phyloP scores from a whole-genome alignment of 1,140 invertebrate species.

The Wiebesia pumilae region DNA sequence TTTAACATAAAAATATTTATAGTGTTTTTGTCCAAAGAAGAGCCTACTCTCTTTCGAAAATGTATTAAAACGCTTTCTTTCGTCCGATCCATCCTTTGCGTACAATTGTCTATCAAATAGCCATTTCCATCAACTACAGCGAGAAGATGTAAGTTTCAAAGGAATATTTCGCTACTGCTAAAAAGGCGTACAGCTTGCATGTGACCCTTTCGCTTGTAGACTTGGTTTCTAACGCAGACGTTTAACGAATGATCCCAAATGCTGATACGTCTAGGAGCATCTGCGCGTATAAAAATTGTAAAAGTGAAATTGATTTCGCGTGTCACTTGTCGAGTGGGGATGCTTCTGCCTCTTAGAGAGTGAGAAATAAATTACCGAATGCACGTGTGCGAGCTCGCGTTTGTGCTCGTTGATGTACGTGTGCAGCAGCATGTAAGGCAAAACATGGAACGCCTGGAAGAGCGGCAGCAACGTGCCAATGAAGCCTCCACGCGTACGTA shows the following conservation, averaged over 20 bases:
- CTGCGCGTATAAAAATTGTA: background rate
- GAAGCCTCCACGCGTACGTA: background rate
- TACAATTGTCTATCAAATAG: no score
- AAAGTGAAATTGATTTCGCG: slow-evolving; percentile 48
- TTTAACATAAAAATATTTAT: no score
- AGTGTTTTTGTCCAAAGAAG: no score
- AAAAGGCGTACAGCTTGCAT: background rate
- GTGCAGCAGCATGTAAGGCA: background rate
- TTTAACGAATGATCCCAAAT: background rate
- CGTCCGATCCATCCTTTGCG: no score
- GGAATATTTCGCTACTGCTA: background rate
- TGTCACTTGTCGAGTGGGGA: background rate
- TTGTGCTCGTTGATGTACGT: no score
- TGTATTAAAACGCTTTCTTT: no score
- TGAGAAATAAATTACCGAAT: slow-evolving; percentile 3
- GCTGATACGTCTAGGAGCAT: no score
- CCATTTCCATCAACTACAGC: no score
- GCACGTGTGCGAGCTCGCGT: background rate
- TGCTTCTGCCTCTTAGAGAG: background rate
- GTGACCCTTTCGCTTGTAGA: background rate
- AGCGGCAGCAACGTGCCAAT: slow-evolving; percentile 29
- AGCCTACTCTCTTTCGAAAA: no score
- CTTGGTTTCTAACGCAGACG: background rate
- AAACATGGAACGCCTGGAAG: background rate
- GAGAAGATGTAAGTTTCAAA: no score